These are phyloP conservation scores for Apolygus lucorum DNA, from an alignment of 1,140 invertebrate species.

Conservation along the genomic window DNA sequence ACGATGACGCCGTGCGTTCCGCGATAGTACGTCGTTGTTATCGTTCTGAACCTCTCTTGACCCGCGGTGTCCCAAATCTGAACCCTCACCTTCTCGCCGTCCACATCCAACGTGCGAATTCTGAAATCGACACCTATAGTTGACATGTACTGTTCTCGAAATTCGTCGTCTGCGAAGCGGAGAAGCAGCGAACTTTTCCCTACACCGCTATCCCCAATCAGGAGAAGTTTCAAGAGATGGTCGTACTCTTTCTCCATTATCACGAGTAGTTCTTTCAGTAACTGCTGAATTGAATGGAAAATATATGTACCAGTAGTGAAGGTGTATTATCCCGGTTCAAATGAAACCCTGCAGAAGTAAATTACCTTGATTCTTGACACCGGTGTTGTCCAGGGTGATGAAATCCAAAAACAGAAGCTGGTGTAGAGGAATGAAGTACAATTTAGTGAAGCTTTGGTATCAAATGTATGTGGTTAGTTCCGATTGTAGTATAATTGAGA, in stretches of 20 bases:
- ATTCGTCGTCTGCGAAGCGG: constrained; percentile 70
- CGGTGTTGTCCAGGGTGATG: too few relatives aligned
- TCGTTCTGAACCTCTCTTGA: constrained; percentile 55
- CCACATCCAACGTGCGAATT: constrained; percentile 57
- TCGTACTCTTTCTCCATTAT: constrained; percentile 46
- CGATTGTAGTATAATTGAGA: too few relatives aligned
- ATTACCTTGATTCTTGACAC: too few relatives aligned
- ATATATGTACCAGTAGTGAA: too few relatives aligned
- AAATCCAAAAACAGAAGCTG: too few relatives aligned
- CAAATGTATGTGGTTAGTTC: too few relatives aligned
- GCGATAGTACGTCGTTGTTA: constrained; percentile 60
- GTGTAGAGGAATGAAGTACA: too few relatives aligned
- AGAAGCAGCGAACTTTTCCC: constrained; percentile 97
- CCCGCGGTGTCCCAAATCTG: constrained; percentile 62
- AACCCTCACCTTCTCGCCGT: constrained; percentile 58
- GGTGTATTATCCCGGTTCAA: too few relatives aligned
- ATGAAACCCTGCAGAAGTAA: too few relatives aligned
- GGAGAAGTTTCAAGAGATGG: constrained; percentile 96
- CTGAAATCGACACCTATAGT: constrained; percentile 55
- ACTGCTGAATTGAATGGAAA: too few relatives aligned
- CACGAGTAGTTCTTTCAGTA: too few relatives aligned
- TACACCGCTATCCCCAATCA: constrained; percentile 99
- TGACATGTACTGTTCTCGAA: constrained; percentile 22
- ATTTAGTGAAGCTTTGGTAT: too few relatives aligned
- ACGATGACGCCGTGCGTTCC: constrained; percentile 67